Evolutionary conservation across 2,113 vertebrate genomes (phyloP), one percentile per base, ranked within the genome.

Genomic region (Tupaia tana): DNA sequence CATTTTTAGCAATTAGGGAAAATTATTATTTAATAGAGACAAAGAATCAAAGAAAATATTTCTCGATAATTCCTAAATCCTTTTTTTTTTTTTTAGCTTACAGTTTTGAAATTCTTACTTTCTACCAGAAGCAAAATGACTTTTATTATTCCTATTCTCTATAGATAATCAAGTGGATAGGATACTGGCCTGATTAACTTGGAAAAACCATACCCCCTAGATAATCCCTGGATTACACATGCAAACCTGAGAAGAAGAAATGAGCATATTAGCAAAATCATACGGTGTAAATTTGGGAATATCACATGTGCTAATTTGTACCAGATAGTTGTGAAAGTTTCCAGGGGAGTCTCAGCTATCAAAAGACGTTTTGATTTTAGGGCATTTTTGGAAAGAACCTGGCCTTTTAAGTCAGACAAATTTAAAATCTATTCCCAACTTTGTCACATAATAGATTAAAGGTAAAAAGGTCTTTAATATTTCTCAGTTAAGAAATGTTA

Each of bases 401-500:
- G 24, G 10, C 25, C 10, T 58, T 86, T 78, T 14, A 86, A 86
- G 16, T 8, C 22, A 89, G 19, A 61, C 2, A 84, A 69, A 75
- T 43, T 64, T 81, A 75, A 92, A 90, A 59, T 82, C 2, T 69
- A 29, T 31, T 83, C 1, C 52, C 24, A 81, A 81, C 2, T 58
- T 85, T 73, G 9, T 61, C 18, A 89, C 5, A 43, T 87, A 63
- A 19, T 25, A 82, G 14, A 11, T 29, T 3, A 91, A 85, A 90
- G 19, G 4, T 25, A 34, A 24, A 8, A 24, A 8, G 13, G 2
- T 83, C 1, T 95, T 79, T 43, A 22, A 9, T 91, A 2, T 73
- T 81, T 85, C 52, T 91, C 25, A 81, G 16, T 56, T 82, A 71
- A 67, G 56, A 82, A 91, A 67, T 86, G 52, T 27, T 93, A 27